Base-by-base conservation (phyloP, 2,797 vertebrate genomes). In the Artibeus jamaicensis region DNA sequence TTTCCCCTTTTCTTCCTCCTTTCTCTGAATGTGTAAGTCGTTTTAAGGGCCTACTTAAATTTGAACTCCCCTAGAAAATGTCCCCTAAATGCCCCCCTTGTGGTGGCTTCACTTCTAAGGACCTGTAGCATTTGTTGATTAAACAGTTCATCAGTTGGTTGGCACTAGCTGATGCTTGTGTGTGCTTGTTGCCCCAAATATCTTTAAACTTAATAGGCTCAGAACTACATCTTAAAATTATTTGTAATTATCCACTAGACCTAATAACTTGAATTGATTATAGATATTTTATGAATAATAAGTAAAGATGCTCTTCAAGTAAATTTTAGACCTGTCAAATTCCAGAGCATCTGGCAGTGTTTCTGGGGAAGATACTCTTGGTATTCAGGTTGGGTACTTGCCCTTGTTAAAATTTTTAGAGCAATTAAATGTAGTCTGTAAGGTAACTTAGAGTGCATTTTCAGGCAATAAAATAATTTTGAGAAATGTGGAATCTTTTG, bases 391-490 rank as follows among this genome's bases (percentile, higher is more conserved):
- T 68, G 26, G 2, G 4, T 48, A 44, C 50, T 86, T 44, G 32
- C 6, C 37, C 34, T 83, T 86, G 34, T 65, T 85, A 73, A 76
- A 65, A 74, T 88, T 68, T 76, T 67, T 57, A 94, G 29, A 94
- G 39, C 62, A 86, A 16, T 62, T 85, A 91, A 53, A 71, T 77
- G 11, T 87, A 29, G 53, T n/a, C n/a, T 93, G 8, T 87, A 84
- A 94, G 85, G 21, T 85, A 22, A 53, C 42, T 93, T 92, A 44
- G 11, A 71, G 5, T 89, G 7, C 71, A 53, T 88, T 95, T 95
- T 29, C 3, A 92, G 71, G 24, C 34, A 90, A 76, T 86, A 82
- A 96, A 55, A 91, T 85, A 86, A 86, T 86, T 94, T 86, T 89
- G 32, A 93, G 76, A 79, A 83, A 86, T 76, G 55, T 55, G 10